A percentile compares a stretch with the other conserved stretches of the same genome.
These are phyloP conservation scores for Gnathonemus longibarbis DNA, from an alignment of 2,113 vertebrate species.

Conservation along the genomic window DNA sequence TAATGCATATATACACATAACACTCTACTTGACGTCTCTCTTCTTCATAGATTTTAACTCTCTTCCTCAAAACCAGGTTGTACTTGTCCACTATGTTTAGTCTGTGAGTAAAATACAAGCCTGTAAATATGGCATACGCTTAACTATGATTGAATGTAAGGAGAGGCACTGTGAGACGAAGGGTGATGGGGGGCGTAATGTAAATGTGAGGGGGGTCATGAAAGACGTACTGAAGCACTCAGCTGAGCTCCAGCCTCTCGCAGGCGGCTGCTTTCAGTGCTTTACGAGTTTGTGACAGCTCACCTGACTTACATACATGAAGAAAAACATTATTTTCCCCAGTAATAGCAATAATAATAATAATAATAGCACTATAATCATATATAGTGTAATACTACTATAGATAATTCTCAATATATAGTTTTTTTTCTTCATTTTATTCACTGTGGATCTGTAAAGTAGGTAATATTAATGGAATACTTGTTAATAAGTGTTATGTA, in stretches of 20 bases:
- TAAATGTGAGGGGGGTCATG: not conserved
- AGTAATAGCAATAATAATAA: not conserved
- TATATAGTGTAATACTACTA: not conserved
- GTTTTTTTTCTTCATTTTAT: not conserved
- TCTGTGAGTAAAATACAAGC: not conserved
- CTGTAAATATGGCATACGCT: not conserved
- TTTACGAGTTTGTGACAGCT: not conserved
- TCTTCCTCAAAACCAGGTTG: not conserved
- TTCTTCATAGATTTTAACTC: not conserved
- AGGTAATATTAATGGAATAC: not conserved
- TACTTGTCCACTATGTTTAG: not conserved
- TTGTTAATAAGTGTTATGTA: not conserved
- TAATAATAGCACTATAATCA: not conserved
- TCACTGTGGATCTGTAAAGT: not conserved
- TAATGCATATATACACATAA: not conserved
- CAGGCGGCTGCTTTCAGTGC: not conserved
- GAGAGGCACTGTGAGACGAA: not conserved
- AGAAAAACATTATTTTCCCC: not conserved
- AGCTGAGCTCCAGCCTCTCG: not conserved
- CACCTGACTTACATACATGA: not conserved
- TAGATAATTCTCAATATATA: not conserved
- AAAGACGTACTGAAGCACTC: not conserved
- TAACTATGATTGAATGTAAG: not conserved
- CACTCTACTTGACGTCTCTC: not conserved
- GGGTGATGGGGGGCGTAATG: not conserved